These are phyloP conservation scores for Thereva nobilitata DNA, from an alignment of 2,888 invertebrate genomes.

Conservation along the genomic window DNA sequence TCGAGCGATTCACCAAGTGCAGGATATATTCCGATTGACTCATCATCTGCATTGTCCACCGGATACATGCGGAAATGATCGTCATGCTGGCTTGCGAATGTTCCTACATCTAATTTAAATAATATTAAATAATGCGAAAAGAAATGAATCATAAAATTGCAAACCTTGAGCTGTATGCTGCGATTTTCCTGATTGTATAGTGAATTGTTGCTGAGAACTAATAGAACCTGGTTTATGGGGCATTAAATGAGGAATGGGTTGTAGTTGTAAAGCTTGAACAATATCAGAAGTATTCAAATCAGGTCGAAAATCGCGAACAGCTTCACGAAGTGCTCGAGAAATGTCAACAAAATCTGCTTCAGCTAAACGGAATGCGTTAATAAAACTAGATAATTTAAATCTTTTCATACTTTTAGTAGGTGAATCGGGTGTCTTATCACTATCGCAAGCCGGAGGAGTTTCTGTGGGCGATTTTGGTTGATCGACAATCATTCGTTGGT, in stretches of 20 bases:
- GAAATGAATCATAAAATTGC: background rate
- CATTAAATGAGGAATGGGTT: conserved; percentile 51
- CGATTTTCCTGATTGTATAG: conserved; percentile 44
- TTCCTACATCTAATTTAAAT: conserved; percentile 40
- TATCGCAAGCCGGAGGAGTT: conserved; percentile 48
- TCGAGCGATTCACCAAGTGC: conserved; percentile 52
- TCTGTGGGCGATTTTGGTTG: conserved; percentile 58
- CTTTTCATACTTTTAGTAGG: conserved; percentile 48
- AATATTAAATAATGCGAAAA: background rate
- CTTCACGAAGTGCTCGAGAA: conserved; percentile 52
- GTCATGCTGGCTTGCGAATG: conserved; percentile 46
- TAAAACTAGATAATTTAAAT: background rate
- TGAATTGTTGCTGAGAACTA: conserved; percentile 51
- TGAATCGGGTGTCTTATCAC: conserved; percentile 38
- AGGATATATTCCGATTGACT: conserved; percentile 50
- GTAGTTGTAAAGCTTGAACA: conserved; percentile 51
- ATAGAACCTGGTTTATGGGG: conserved; percentile 49
- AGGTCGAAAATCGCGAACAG: conserved; percentile 52
- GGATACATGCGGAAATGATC: conserved; percentile 49
- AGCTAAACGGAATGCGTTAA: conserved; percentile 45
- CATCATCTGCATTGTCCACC: conserved; percentile 47
- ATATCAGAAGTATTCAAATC: conserved; percentile 54
- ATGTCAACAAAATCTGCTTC: conserved; percentile 47
- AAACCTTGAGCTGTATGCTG: conserved; percentile 37
- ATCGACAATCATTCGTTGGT: conserved; percentile 55